Evolutionary conservation across 2,797 vertebrate genomes (phyloP), one percentile per base, ranked within the genome.

Genomic region (Anguilla obscura): DNA sequence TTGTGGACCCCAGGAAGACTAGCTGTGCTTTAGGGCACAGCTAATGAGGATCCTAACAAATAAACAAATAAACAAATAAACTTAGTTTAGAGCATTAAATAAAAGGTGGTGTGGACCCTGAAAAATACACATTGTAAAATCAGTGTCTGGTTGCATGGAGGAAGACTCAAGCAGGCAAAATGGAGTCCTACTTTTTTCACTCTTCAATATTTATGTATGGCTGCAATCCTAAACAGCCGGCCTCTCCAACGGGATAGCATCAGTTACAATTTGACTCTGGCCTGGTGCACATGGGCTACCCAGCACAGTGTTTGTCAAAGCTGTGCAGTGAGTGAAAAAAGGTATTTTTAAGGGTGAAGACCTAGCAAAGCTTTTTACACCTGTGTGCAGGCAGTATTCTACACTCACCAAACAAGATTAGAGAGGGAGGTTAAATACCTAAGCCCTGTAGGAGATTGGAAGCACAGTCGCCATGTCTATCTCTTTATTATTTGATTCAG

Each of bases 401-500:
- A 45, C 54, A 33, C 52, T 56, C 33, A 48, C 14, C 48, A 30
- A 88, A 40, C 30, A 16, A 56, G 85, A 71, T 52, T 40, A 69
- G 45, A 48, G 79, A 66, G 86, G 66, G 36, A 74, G 87, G 87
- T 80, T 79, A 50, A 86, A 52, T 63, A 82, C 87, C 84, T 84
- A 71, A 21, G 52, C 82, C 30, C 86, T 30, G 48, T 85, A 48
- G 86, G 85, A 71, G 71, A 45, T 69, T 36, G 60, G 21, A 8
- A 84, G 6, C 48, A 54, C 48, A 0, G 18, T n/a, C 45, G 21
- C 21, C n/a, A 9, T 83, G 45, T 27, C 79, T 83, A 18, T 54
- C 82, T 84, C 48, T 56, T 83, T 50, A 83, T 48, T 48, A 84
- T 84, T 88, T 85, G 74, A 87, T 84, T 88, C 87, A 45, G 30